phyloP scores from a whole-genome alignment of 2,888 invertebrate genomes.

The Chymomyza fuscimana region DNA sequence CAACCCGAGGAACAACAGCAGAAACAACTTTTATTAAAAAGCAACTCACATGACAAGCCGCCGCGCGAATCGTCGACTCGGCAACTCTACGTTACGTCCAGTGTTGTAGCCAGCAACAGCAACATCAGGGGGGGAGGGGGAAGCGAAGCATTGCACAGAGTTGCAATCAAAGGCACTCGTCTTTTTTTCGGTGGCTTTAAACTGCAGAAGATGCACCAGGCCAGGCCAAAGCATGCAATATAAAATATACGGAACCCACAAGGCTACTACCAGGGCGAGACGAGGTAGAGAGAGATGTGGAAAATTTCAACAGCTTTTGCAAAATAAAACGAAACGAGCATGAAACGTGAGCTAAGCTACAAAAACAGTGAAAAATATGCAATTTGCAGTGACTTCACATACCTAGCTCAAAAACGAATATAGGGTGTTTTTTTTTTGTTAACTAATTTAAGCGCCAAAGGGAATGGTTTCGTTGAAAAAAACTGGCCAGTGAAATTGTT shows the following conservation, averaged over 20 bases:
- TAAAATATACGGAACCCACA: conserved; percentile 43
- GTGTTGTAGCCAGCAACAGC: background rate
- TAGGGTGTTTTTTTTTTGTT: background rate
- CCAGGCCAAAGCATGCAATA: conserved; percentile 31
- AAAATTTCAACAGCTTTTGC: conserved; percentile 51
- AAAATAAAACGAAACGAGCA: conserved; percentile 32
- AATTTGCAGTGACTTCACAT: conserved; percentile 42
- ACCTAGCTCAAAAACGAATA: background rate
- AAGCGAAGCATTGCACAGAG: background rate
- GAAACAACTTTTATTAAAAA: conserved; percentile 46
- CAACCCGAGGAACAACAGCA: conserved; percentile 5
- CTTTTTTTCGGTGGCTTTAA: background rate
- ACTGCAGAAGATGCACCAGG: conserved; percentile 19
- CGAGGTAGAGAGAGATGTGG: conserved; percentile 3
- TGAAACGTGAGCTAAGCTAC: conserved; percentile 51
- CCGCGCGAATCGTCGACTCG: background rate
- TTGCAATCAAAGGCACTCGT: background rate
- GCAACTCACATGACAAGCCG: conserved; percentile 23
- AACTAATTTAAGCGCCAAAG: background rate
- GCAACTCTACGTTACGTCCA: conserved; percentile 1
- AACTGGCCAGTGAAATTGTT: too few species aligned
- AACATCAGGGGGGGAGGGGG: background rate
- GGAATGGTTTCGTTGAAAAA: too few species aligned
- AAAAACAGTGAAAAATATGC: conserved; percentile 36
- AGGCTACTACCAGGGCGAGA: conserved; percentile 12